A percentile compares a stretch with the other conserved stretches of the same genome.
Evolutionary conservation across 2,113 vertebrate genomes (phyloP).

Genomic region (Xyliphius kryptos): DNA sequence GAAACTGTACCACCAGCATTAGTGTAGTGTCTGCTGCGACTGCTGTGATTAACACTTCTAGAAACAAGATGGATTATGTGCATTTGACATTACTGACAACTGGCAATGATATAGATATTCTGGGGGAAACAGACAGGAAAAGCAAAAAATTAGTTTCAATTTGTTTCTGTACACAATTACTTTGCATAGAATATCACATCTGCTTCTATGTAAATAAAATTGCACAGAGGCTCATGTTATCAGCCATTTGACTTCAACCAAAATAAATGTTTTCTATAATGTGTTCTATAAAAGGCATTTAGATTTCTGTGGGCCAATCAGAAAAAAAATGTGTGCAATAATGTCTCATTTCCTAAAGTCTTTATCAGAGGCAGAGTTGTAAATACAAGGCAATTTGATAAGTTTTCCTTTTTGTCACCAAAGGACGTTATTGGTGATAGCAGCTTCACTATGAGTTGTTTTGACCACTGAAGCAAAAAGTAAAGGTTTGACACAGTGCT

Average conservation of each 20-base stretch:
- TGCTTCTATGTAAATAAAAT: conserved; percentile 63
- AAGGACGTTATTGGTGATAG: conserved; percentile 52
- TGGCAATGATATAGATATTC: conserved; percentile 62
- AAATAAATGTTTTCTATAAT: conserved; percentile 49
- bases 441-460: conserved; percentile 60
- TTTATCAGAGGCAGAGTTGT: conserved; percentile 51
- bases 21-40: conserved; percentile 47
- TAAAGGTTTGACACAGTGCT: conserved; percentile 74
- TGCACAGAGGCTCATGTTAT: conserved; percentile 41
- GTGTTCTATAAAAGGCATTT: conserved; percentile 52
- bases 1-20: conserved; percentile 44
- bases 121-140: conserved; percentile 51
- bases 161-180: conserved; percentile 54
- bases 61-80: conserved; percentile 49
- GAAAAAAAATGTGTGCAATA: conserved; percentile 38
- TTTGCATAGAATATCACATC: conserved; percentile 69
- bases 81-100: conserved; percentile 48
- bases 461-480: conserved; percentile 60
- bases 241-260: conserved; percentile 48
- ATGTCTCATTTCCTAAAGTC: conserved; percentile 29
- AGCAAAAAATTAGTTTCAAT: conserved; percentile 38
- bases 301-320: conserved; percentile 50
- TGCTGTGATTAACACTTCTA: conserved; percentile 24
- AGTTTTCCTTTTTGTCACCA: conserved; percentile 42
- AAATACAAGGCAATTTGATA: conserved; percentile 64